phyloP scores from a whole-genome alignment of 2,888 invertebrate species.

The Selenia dentaria region DNA sequence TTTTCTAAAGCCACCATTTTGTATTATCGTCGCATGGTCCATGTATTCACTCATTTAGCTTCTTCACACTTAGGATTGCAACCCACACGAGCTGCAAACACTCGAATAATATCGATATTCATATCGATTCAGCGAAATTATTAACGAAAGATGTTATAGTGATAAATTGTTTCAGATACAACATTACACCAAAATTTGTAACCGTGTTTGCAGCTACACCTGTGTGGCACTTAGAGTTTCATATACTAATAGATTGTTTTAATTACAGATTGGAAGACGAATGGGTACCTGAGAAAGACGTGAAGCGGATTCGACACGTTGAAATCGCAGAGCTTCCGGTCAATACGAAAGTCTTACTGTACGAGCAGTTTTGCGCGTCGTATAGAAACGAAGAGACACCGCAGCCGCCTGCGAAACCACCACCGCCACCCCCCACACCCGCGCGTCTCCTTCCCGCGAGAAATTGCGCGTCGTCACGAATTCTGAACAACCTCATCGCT shows the following conservation, averaged over 20 bases:
- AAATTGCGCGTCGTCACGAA: conserved; percentile 63
- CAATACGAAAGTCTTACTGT: conserved; percentile 77
- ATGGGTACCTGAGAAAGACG: conserved; percentile 92
- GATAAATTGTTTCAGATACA: conserved; percentile 20
- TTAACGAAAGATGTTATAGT: not conserved
- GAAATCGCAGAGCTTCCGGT: conserved; percentile 80
- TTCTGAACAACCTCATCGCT: conserved; percentile 60
- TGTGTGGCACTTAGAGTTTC: conserved; percentile 59
- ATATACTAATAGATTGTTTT: conserved; percentile 22
- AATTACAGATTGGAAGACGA: conserved; percentile 91
- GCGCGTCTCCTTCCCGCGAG: conserved; percentile 44
- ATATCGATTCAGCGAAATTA: not conserved
- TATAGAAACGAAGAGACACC: conserved; percentile 43
- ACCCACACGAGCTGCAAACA: conserved; percentile 75
- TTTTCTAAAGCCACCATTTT: not conserved
- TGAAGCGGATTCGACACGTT: conserved; percentile 86
- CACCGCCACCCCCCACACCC: conserved; percentile 31
- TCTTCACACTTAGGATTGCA: conserved; percentile 54
- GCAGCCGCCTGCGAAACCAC: conserved; percentile 20
- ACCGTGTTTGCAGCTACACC: conserved; percentile 74
- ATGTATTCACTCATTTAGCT: conserved; percentile 16
- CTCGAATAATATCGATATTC: conserved; percentile 24
- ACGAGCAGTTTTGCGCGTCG: conserved; percentile 78
- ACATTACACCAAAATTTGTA: conserved; percentile 13
- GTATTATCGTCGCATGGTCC: conserved; percentile 28